A percentile compares a stretch with the other conserved stretches of the same genome.
Conservation (phyloP, 2,888 invertebrate species). For the Aleiodes alternator region DNA sequence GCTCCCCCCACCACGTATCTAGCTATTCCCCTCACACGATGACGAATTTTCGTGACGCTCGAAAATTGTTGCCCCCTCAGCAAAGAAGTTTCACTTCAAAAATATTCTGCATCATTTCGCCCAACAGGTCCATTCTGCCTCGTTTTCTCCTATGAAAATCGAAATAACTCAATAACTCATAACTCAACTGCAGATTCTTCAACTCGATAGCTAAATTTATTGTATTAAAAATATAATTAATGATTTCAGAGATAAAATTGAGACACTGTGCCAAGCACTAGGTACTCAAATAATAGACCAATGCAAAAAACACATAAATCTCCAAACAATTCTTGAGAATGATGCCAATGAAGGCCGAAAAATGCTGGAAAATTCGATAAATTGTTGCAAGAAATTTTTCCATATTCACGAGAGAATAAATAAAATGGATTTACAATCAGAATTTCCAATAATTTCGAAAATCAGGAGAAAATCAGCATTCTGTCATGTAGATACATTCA, state of each 20-base stretch:
- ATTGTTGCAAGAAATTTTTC: slow-evolving; percentile 76
- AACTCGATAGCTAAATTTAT: too few species aligned
- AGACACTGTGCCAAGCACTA: slow-evolving; percentile 74
- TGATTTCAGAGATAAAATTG: slow-evolving; percentile 66
- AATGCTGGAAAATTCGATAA: slow-evolving; percentile 75
- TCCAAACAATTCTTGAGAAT: slow-evolving; percentile 76
- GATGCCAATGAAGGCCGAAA: slow-evolving; percentile 74
- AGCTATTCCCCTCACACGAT: too few species aligned
- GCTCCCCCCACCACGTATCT: too few species aligned
- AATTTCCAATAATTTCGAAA: slow-evolving; percentile 61
- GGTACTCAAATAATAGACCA: slow-evolving; percentile 77
- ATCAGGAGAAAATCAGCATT: slow-evolving; percentile 77
- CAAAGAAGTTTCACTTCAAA: too few species aligned
- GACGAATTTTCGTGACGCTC: too few species aligned
- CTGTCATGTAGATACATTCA: slow-evolving; percentile 77
- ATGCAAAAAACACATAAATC: slow-evolving; percentile 75
- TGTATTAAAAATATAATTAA: too few species aligned
- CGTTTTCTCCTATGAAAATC: too few species aligned
- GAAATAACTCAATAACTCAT: too few species aligned
- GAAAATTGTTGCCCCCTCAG: too few species aligned
- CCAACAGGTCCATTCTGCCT: too few species aligned
- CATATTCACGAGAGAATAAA: slow-evolving; percentile 69
- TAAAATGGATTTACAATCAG: slow-evolving; percentile 40
- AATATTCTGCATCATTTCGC: too few species aligned
- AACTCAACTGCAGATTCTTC: too few species aligned